phyloP scores from a whole-genome alignment of 2,888 invertebrate genomes.

The Antheraea yamamai region DNA sequence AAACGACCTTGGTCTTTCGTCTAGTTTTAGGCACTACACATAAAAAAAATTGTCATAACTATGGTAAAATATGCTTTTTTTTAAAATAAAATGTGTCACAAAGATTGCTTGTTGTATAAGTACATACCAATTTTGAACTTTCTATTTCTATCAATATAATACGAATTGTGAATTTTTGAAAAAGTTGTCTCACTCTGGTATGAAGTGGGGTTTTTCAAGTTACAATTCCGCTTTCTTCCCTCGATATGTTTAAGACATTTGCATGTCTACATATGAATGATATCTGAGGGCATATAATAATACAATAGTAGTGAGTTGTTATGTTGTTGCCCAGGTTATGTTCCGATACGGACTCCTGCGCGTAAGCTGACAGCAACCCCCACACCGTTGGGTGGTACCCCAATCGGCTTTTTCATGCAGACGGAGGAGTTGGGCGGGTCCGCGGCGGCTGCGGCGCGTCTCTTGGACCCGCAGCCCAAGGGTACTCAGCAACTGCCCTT shows the following conservation, averaged over 20 bases:
- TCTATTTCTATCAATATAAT: too few relatives aligned
- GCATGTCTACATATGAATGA: constrained; percentile 24
- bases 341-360: constrained; percentile 98
- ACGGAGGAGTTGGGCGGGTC: constrained; percentile 92
- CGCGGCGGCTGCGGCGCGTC: constrained; percentile 89
- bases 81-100: too few relatives aligned
- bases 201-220: too few relatives aligned
- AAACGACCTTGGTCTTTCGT: too few relatives aligned
- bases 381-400: constrained; percentile 96
- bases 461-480: constrained; percentile 98
- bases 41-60: too few relatives aligned
- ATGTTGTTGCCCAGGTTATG: constrained; percentile 86
- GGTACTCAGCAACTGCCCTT: constrained; percentile 95
- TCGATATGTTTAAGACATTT: constrained; percentile 28
- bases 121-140: too few relatives aligned
- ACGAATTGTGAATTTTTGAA: too few relatives aligned
- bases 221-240: too few relatives aligned
- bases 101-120: too few relatives aligned
- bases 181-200: too few relatives aligned
- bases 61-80: too few relatives aligned
- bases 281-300: constrained; percentile 38
- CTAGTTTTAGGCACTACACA: too few relatives aligned
- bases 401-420: constrained; percentile 97
- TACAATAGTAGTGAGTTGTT: constrained; percentile 37
- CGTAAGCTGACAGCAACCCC: constrained; percentile 99